phyloP scores from a whole-genome alignment of 2,797 vertebrate genomes.

The Knipowitschia caucasica region DNA sequence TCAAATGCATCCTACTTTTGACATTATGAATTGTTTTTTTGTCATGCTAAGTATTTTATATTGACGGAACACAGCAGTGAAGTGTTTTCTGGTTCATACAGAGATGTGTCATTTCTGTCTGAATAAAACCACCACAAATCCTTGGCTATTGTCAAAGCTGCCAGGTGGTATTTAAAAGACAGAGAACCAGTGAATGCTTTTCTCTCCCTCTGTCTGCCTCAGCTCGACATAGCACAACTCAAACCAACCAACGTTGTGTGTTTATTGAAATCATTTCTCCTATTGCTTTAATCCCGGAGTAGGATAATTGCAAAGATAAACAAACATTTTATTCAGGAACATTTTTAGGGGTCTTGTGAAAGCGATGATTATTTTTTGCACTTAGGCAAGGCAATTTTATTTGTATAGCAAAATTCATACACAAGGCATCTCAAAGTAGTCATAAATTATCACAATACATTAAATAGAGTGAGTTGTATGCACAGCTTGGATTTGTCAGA shows the following conservation, averaged over 20 bases:
- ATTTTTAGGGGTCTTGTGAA: no score
- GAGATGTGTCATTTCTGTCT: background rate
- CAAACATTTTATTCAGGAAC: no score
- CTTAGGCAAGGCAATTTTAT: no score
- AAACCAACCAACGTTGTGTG: background rate
- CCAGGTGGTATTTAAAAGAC: constrained; percentile 6
- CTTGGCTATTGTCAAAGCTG: constrained; percentile 9
- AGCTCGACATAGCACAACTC: background rate
- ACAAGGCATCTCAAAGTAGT: no score
- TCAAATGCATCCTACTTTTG: background rate
- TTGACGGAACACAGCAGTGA: background rate
- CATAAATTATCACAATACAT: no score
- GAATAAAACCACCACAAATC: background rate
- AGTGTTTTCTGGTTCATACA: background rate
- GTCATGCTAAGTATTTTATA: background rate
- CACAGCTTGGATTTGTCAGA: no score
- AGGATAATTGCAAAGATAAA: background rate
- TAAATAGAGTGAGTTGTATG: no score
- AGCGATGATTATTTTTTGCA: no score
- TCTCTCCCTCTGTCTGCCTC: constrained; percentile 3
- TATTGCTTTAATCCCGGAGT: background rate
- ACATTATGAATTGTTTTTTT: background rate
- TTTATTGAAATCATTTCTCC: background rate
- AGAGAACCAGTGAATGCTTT: constrained; percentile 4
- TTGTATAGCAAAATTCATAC: no score